A percentile compares a stretch with the other conserved stretches of the same genome.
Conservation (phyloP, 2,888 invertebrate genomes). For the Spilosoma lubricipeda region DNA sequence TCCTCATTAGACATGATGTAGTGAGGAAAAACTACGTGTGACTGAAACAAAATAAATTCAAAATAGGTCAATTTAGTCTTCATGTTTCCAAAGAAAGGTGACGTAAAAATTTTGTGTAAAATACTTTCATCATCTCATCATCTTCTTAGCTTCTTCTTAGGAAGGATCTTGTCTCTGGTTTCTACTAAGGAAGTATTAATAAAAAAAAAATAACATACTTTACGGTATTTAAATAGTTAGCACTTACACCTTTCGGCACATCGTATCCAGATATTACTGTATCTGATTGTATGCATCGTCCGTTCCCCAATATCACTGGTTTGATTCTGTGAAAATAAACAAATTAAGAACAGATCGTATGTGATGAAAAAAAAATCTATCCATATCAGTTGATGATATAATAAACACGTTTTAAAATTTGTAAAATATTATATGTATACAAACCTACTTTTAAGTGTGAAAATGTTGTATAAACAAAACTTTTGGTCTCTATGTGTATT, state of each 20-base stretch:
- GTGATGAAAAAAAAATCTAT: constrained; percentile 11
- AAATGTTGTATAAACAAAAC: constrained; percentile 2
- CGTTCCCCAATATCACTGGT: constrained; percentile 93
- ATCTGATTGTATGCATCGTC: constrained; percentile 91
- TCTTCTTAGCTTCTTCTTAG: too few relatives aligned
- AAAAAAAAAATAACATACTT: too few relatives aligned
- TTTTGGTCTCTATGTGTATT: background rate
- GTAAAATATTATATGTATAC: constrained; percentile 13
- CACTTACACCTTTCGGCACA: constrained; percentile 92
- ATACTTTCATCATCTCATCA: background rate
- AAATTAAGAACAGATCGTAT: constrained; percentile 14
- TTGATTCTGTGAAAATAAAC: constrained; percentile 87
- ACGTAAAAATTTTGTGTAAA: background rate
- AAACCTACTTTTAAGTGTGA: background rate
- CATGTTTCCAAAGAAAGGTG: too few relatives aligned
- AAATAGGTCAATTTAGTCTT: too few relatives aligned
- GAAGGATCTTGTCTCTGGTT: too few relatives aligned
- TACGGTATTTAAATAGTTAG: background rate
- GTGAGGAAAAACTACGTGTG: constrained; percentile 92
- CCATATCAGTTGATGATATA: constrained; percentile 22
- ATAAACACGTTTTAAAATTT: constrained; percentile 13
- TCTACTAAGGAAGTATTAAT: too few relatives aligned
- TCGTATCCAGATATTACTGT: constrained; percentile 91
- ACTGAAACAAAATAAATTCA: constrained; percentile 81
- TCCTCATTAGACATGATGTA: constrained; percentile 91